Percentiles rank a stretch among this genome's conserved stretches.
Evolutionary conservation across 92 coral and sea anemone genomes (phyloP).

Genomic region (Heliopora coerulea): DNA sequence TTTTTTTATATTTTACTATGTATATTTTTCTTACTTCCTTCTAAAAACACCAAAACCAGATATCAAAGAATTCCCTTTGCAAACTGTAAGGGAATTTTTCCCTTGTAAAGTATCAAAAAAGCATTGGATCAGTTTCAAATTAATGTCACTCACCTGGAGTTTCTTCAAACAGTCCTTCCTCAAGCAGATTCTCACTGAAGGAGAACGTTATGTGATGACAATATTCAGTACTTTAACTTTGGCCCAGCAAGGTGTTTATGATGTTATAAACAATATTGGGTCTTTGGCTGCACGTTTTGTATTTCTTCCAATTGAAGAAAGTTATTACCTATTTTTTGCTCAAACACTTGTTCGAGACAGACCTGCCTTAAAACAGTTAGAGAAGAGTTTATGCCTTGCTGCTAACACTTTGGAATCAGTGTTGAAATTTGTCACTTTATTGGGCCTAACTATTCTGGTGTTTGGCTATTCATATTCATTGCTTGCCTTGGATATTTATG

Average conservation of each 20-base stretch:
- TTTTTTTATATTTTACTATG: slow-evolving; percentile 72
- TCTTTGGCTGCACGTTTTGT: slow-evolving; percentile 92
- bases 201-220: slow-evolving; percentile 97
- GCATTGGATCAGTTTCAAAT: slow-evolving; percentile 62
- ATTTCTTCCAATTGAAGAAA: slow-evolving; percentile 95
- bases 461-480: slow-evolving; percentile 94
- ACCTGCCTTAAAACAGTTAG: slow-evolving; percentile 69
- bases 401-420: slow-evolving; percentile 87
- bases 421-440: slow-evolving; percentile 78
- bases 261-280: slow-evolving; percentile 89
- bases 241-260: slow-evolving; percentile 97
- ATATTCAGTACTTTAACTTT: slow-evolving; percentile 83
- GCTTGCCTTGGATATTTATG: slow-evolving; percentile 89
- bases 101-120: slow-evolving; percentile 51
- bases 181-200: slow-evolving; percentile 93
- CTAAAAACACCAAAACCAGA: slow-evolving; percentile 14
- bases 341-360: slow-evolving; percentile 75
- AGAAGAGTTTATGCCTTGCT: slow-evolving; percentile 67
- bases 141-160: slow-evolving; percentile 90
- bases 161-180: slow-evolving; percentile 95
- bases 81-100: slow-evolving; percentile 64
- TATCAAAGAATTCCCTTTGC: slow-evolving; percentile 71
- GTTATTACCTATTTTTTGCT: slow-evolving; percentile 92
- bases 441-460: slow-evolving; percentile 80
- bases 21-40: slow-evolving; percentile 64